Percentiles rank a stretch among this genome's conserved stretches.
Conservation (phyloP, 2,113 vertebrate genomes). For the Corydoras maculifer region DNA sequence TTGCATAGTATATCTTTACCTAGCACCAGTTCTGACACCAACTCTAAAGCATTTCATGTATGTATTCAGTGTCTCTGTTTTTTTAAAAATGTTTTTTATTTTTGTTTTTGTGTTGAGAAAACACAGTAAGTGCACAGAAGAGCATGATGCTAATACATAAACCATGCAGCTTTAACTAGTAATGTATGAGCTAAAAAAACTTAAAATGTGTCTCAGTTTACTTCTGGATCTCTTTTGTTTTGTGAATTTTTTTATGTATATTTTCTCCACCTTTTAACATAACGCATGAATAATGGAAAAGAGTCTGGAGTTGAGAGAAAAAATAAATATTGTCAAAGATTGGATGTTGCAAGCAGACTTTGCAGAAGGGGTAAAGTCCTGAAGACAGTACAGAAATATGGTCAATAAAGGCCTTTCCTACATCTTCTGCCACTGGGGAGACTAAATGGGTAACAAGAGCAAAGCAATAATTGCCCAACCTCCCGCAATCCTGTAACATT, state of each 20-base stretch:
- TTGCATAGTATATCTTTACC: conserved; percentile 5
- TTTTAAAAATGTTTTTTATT: conserved; percentile 48
- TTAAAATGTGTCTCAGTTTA: conserved; percentile 1
- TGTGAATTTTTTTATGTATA: not conserved
- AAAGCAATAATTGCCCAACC: no score
- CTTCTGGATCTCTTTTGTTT: conserved; percentile 4
- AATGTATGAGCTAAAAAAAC: not conserved
- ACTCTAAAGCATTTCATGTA: conserved; percentile 26
- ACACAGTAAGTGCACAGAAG: conserved; percentile 32
- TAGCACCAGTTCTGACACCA: conserved; percentile 12
- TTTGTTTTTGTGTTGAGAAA: conserved; percentile 27
- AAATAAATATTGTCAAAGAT: conserved; percentile 5
- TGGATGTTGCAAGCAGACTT: not conserved
- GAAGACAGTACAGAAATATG: no score
- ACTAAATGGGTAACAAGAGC: no score
- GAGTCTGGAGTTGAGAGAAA: conserved; percentile 3
- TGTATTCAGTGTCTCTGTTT: conserved; percentile 19
- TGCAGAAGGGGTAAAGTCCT: no score
- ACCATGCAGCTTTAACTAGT: conserved; percentile 21
- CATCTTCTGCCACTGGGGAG: no score
- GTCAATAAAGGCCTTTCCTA: no score
- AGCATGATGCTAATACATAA: conserved; percentile 13
- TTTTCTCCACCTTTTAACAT: conserved; percentile 16
- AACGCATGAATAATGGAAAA: conserved; percentile 29
- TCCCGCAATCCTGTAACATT: no score